Evolutionary conservation across 2,113 vertebrate genomes (phyloP).

Genomic region (cat (Felis catus)): F.catus_Fca126_mat1.0 CM031425.1:3832501-3833000

Average conservation of each 20-base stretch:
- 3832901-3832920: background rate
- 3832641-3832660: background rate
- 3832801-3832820: background rate
- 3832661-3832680: background rate
- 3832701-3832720: background rate
- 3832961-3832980: background rate
- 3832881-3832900: background rate
- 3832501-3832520: background rate
- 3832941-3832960: background rate
- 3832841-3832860: background rate
- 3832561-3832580: background rate
- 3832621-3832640: background rate
- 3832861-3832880: background rate
- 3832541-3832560: background rate
- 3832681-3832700: background rate
- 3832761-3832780: background rate
- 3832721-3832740: conserved; percentile 11
- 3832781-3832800: background rate
- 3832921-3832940: background rate
- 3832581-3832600: background rate
- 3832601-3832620: background rate
- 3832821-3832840: background rate
- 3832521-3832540: background rate
- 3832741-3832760: background rate
- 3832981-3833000: background rate